Base-by-base conservation (phyloP, 2,888 invertebrate species). In the Spisula solida region DNA sequence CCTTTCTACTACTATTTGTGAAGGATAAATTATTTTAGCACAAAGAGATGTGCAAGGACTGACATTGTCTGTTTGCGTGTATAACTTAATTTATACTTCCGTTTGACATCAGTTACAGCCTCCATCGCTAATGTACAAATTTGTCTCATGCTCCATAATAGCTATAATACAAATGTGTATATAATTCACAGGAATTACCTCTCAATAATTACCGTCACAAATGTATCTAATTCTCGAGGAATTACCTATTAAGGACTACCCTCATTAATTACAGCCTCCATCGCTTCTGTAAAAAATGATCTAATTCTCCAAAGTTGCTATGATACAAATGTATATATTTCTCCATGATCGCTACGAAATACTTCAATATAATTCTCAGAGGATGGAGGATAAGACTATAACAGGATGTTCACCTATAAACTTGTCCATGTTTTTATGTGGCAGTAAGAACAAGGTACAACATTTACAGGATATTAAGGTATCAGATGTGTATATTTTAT, bases 341-440 rank as follows among this genome's bases (percentile, higher is more conserved):
- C 41, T 41, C 41, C 2, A 41, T 41, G 8, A 5, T 5, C 41
- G 41, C 41, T 41, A 41, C 8, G 41, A 41, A 41, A 5, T 5
- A 41, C 41, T 41, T 5, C 8, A n/a, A 56, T 56, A 56, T 66
- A 25, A 25, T 66, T 47, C 51, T 47, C 14, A 80, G 51, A 80
- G 47, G 20, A 20, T 48, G 25, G 80, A 80, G 34, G 80, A 80
- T 16, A 48, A 48, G 29, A 18, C 47, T 1, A 47, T 80, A 18
- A 80, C 80, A 2, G 48, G 48, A 47, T 80, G 80, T n/a, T 47
- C 34, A 16, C 75, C 75, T 75, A 75, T 75, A 14, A 75, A 75
- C 34, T 75, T 75, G 34, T 75, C 75, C 29, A 34, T 75, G 75
- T 75, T 75, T 4, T 34, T 75, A 20, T 75, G 75, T 75, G 75